Evolutionary conservation across 2,888 invertebrate species (phyloP), one percentile per base, ranked within the genome.

Genomic region (Harpalus rubripes): DNA sequence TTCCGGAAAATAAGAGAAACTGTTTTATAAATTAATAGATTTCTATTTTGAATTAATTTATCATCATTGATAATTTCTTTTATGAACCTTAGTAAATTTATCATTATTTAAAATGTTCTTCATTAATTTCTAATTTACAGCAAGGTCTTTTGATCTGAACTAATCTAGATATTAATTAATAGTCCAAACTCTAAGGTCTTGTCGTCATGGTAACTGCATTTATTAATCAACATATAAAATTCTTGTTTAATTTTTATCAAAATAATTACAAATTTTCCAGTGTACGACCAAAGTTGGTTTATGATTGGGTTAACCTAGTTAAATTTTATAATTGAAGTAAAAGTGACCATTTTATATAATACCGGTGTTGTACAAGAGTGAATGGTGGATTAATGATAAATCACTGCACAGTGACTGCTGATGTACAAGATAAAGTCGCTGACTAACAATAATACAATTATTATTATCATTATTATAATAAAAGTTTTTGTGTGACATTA

Each of bases 321-420:
- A 22, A 12, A 22, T 63, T 63, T 63, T 63, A 63, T 22, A 63
- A 22, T 18, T 63, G 12, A 63, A 63, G 63, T 63, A 63, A 63
- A 63, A 63, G 63, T 63, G 10, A 63, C 10, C 63, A 63, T 22
- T 63, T 63, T 63, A 63, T 63, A 26, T 63, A 63, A 63, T 63
- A 10, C 18, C 16, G 63, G 63, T 22, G 63, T 63, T 63, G 22
- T 10, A 22, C 26, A 63, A 63, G 44, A 63, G 63, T 63, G 63
- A 63, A 63, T 63, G 63, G 22, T 63, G 7, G 8, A 22, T 7
- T 26, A 18, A 2, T 22, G 63, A 63, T 63, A 63, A 63, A 63
- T 63, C 63, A 63, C 63, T 2, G 26, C 18, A 26, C 8, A 63
- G 63, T 63, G 63, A 63, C 22, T 63, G 63, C 12, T 22, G 63